Conservation (phyloP, 2,113 vertebrate genomes). For the Rhea americana region DNA sequence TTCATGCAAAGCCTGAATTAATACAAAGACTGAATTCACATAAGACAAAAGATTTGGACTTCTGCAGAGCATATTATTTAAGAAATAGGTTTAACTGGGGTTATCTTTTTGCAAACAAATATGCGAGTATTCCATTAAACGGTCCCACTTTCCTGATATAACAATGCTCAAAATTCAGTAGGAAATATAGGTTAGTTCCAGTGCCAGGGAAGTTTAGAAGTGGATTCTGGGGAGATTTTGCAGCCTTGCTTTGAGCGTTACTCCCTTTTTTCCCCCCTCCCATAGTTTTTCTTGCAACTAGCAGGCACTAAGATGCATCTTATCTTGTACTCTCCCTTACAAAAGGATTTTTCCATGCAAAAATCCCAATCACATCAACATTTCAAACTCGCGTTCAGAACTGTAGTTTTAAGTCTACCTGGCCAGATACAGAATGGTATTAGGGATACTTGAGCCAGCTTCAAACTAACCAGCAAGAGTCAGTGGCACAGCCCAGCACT, state of each 20-base stretch:
- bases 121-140: background rate
- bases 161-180: background rate
- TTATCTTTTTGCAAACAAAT: background rate
- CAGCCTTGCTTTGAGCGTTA: background rate
- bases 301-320: background rate
- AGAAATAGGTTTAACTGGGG: background rate
- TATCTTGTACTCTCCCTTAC: background rate
- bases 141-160: background rate
- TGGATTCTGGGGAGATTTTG: background rate
- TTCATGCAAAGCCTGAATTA: background rate
- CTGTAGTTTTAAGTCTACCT: background rate
- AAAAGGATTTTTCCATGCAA: background rate
- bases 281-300: background rate
- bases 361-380: background rate
- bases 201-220: background rate
- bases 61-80: background rate
- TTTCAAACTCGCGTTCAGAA: background rate
- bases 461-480: background rate
- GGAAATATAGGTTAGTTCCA: background rate
- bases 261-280: background rate
- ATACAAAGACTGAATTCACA: background rate
- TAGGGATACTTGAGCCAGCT: background rate
- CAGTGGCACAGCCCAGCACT: background rate
- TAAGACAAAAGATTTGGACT: background rate
- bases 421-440: fast-evolving